A percentile compares a stretch with the other conserved stretches of the same genome.
Evolutionary conservation across 2,797 vertebrate genomes (phyloP).

Genomic region (Smutsia temminckii): DNA sequence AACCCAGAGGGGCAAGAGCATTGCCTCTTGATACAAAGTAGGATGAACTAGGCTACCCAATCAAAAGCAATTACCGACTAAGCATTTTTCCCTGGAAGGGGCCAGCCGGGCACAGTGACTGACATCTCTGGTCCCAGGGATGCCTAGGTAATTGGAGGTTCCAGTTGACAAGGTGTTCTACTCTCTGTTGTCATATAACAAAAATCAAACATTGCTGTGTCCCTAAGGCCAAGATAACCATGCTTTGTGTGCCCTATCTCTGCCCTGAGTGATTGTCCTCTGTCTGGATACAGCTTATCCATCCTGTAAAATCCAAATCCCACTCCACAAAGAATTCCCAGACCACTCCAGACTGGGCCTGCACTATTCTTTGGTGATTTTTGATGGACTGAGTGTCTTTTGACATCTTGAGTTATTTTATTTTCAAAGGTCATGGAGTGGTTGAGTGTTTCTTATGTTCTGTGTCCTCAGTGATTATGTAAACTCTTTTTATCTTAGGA

Average conservation of each 20-base stretch:
- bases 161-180: not conserved
- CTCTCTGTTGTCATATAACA: fast-evolving
- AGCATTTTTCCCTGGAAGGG: not conserved
- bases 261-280: not conserved
- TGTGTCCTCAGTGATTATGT: not conserved
- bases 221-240: too few species aligned
- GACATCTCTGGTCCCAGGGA: not conserved
- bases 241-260: not conserved
- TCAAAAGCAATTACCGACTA: fast-evolving
- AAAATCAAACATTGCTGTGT: not conserved
- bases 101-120: not conserved
- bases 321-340: not conserved
- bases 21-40: not conserved
- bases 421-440: not conserved
- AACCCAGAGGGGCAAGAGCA: not conserved
- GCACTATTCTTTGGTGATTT: not conserved
- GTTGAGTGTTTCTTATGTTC: not conserved
- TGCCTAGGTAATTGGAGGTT: not conserved
- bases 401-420: not conserved
- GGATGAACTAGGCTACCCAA: not conserved
- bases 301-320: not conserved
- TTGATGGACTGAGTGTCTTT: not conserved
- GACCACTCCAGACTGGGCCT: fast-evolving
- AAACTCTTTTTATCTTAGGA: not conserved
- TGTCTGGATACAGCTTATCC: not conserved